Conservation (phyloP, 2,797 vertebrate genomes). For the Channa striata region DNA sequence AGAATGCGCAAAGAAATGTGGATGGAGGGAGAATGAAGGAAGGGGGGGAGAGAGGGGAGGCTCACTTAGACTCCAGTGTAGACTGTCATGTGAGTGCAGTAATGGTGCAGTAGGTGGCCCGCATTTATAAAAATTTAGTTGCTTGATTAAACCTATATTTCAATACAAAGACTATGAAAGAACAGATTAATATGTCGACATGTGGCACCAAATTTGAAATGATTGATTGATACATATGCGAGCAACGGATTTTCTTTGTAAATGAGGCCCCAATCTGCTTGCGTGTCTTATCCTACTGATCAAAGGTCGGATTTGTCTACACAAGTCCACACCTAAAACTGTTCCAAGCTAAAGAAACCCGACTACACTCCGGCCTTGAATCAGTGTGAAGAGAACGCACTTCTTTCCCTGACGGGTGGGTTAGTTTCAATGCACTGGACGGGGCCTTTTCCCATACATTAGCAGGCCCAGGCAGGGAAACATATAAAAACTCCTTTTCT, state of each 20-base stretch:
- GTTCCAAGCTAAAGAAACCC: slow-evolving; percentile 27
- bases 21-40: slow-evolving; percentile 29
- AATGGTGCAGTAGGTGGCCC: slow-evolving; percentile 60
- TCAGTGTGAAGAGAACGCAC: slow-evolving; percentile 55
- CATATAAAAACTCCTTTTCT: slow-evolving; percentile 26
- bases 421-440: slow-evolving; percentile 49
- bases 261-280: slow-evolving; percentile 57
- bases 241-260: neutral
- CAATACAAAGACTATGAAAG: slow-evolving; percentile 17
- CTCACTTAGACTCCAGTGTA: slow-evolving; percentile 76
- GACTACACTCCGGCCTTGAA: slow-evolving; percentile 61
- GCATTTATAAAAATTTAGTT: slow-evolving; percentile 27
- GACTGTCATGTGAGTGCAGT: slow-evolving; percentile 71
- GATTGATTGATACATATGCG: neutral
- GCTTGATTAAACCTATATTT: slow-evolving; percentile 1
- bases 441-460: slow-evolving; percentile 37
- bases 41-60: slow-evolving; percentile 33
- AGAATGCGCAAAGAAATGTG: slow-evolving; percentile 63
- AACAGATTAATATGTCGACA: slow-evolving; percentile 3
- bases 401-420: slow-evolving; percentile 39
- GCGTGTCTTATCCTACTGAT: slow-evolving; percentile 51
- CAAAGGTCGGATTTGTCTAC: slow-evolving; percentile 56
- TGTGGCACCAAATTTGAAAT: neutral
- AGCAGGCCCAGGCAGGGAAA: slow-evolving; percentile 68
- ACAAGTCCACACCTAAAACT: slow-evolving; percentile 44